Base-by-base conservation (phyloP, 2,113 vertebrate genomes). In the Acanthisitta chloris region DNA sequence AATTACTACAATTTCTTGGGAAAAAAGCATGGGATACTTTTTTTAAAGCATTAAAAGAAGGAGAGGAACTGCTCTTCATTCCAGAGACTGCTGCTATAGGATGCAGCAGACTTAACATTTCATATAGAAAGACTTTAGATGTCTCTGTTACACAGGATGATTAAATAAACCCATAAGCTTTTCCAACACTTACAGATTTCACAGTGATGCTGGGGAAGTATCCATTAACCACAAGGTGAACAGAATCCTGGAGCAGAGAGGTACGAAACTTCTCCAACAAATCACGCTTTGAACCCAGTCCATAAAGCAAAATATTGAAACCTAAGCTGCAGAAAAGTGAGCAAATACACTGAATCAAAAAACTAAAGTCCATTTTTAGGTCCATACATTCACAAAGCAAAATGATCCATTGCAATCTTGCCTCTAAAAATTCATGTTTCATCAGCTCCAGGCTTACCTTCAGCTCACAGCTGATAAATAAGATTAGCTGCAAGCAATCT, bases 121-220 rank as follows among this genome's bases (percentile, higher is more conserved):
- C 36, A 69, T 55, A 62, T 0, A 49, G 36, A 34, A 88, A 83
- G 59, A 62, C 20, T 73, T 49, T 9, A 85, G 26, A 73, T 19
- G 23, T 55, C n/a, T 31, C 33, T 66, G 40, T 59, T 87, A 67
- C 42, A 84, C 45, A 66, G 21, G 62, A 62, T 59, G 23, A 78
- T 40, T 48, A 83, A 17, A 52, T 40, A 83, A 82, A 77, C 10
- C 62, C 73, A 29, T 20, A 65, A 69, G 21, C 67, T 96, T 94
- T 91, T 51, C 42, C 81, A 90, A 95, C 49, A 98, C 99, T 98
- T 94, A 99, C 99, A 64, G 99, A 98, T 98, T 98, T 99, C 54
- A 99, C 98, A 66, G 98, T 99, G 80, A 99, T 99, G 91, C 99
- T 99, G 66, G 99, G 99, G 93, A 99, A 99, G 95, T 99, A 99